Evolutionary conservation across 2,888 invertebrate species (phyloP), one percentile per base, ranked within the genome.

Genomic region (Psylliodes chrysocephalus): DNA sequence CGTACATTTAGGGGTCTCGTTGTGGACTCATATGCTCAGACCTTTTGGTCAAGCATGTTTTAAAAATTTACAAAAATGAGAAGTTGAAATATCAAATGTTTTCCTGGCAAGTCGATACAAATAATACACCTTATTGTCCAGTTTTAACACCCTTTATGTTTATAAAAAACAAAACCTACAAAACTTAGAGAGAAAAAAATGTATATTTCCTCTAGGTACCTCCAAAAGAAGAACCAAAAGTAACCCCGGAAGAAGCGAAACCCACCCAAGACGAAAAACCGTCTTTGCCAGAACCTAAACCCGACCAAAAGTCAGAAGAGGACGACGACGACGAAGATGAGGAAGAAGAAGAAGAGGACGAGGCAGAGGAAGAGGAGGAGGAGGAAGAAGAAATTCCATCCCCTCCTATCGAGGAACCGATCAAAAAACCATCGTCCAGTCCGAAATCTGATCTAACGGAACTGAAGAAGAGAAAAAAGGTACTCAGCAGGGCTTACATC

Each of bases 401-500:
- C 12, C 12, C 64, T 79, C 59, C 77, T 75, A 7, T 81, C 79
- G 28, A 82, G 80, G 1, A 82, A 81, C 49, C 80, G 78, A 2
- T 82, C 77, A 63, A 72, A 75, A 60, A 55, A 38, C 30, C 56
- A 18, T 57, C 62, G 1, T 35, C 60, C 4, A 53, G 62, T 22
- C 63, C 67, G 2, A 70, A 70, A 35, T 63, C 47, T 6, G 63
- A 64, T n/a, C 19, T 51, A 1, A 19, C 56, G 1, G 78, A 78
- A 63, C 59, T 65, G 12, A 80, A 79, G 55, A 80, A 79, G 70
- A 66, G 80, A 51, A 57, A 67, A 71, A 79, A 80, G 70, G 75
- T 82, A 2, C 72, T 84, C 1, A 83, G 80, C 55, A 81, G 83
- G 51, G 83, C 84, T 38, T 85, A 83, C 62, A 79, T 84, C 22